phyloP scores from a whole-genome alignment of 1,140 invertebrate genomes.

The Ceratoteleas bidentatus region DNA sequence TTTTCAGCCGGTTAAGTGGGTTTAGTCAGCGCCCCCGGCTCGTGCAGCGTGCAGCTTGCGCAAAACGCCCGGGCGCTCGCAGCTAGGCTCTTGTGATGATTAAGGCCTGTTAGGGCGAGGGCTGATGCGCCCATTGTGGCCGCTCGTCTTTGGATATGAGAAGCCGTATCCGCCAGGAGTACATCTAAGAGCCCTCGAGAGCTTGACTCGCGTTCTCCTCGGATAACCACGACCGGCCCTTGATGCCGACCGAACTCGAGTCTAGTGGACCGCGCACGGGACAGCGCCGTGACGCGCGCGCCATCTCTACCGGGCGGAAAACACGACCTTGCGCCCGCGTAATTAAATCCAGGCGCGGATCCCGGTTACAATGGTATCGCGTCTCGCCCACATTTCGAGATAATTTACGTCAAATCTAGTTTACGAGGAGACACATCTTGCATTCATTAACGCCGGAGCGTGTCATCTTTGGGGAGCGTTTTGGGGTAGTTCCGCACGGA shows the following conservation, averaged over 20 bases:
- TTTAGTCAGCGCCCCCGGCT: conserved; percentile 47
- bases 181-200: conserved; percentile 71
- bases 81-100: conserved; percentile 72
- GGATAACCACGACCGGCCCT: conserved; percentile 67
- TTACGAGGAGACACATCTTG: conserved; percentile 36
- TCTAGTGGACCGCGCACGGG: conserved; percentile 63
- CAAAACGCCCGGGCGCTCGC: conserved; percentile 64
- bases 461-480: conserved; percentile 39
- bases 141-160: conserved; percentile 69
- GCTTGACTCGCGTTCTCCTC: conserved; percentile 68
- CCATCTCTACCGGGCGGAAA: not conserved
- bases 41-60: conserved; percentile 59
- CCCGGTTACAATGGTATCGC: conserved; percentile 43
- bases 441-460: conserved; percentile 48
- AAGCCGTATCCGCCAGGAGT: conserved; percentile 67
- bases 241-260: conserved; percentile 58
- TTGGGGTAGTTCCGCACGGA: too few species aligned
- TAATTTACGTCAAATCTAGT: conserved; percentile 51
- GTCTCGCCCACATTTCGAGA: conserved; percentile 31
- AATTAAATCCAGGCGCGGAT: conserved; percentile 55
- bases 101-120: conserved; percentile 74
- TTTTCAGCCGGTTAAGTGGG: conserved; percentile 59
- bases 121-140: conserved; percentile 70
- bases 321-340: not conserved
- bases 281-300: not conserved